These are phyloP conservation scores for Lathamus discolor DNA, from an alignment of 2,113 vertebrate genomes.

Conservation along the genomic window DNA sequence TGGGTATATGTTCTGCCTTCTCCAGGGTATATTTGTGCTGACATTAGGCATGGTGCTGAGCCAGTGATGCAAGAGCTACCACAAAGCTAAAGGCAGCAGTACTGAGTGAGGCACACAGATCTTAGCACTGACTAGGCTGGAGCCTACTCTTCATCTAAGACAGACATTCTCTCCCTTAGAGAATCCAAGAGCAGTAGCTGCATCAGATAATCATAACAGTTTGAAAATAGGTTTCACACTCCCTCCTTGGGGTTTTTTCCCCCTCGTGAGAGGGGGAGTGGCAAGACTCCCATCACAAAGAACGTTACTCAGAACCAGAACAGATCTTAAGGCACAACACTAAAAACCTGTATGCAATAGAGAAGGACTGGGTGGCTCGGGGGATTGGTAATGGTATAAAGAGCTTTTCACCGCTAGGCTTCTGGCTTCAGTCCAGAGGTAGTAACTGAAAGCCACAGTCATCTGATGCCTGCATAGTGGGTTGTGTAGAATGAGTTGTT, in stretches of 20 bases:
- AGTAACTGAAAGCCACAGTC: slow-evolving; percentile 72
- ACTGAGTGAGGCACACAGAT: rapidly evolving
- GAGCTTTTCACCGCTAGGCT: slow-evolving; percentile 71
- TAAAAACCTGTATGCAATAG: slow-evolving; percentile 61
- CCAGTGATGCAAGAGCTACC: background rate
- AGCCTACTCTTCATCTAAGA: background rate
- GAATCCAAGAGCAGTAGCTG: background rate
- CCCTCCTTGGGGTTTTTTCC: background rate
- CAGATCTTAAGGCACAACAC: slow-evolving; percentile 58
- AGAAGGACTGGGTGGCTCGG: slow-evolving; percentile 62
- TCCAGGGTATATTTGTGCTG: background rate
- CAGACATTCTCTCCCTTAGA: background rate
- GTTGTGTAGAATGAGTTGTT: slow-evolving; percentile 61
- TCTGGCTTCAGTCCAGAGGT: slow-evolving; percentile 67
- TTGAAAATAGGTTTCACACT: slow-evolving; percentile 53
- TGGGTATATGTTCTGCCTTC: background rate
- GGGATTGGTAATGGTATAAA: slow-evolving; percentile 70
- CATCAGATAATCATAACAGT: slow-evolving; percentile 11
- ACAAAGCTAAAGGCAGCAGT: background rate
- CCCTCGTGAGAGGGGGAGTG: slow-evolving; percentile 51
- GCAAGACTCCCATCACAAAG: slow-evolving; percentile 52
- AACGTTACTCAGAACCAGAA: slow-evolving; percentile 58
- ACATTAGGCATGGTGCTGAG: background rate
- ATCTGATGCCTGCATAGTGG: slow-evolving; percentile 66
- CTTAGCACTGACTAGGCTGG: background rate